Evolutionary conservation across 2,888 invertebrate genomes (phyloP), one percentile per base, ranked within the genome.

Genomic region (Anoplius nigerrimus): DNA sequence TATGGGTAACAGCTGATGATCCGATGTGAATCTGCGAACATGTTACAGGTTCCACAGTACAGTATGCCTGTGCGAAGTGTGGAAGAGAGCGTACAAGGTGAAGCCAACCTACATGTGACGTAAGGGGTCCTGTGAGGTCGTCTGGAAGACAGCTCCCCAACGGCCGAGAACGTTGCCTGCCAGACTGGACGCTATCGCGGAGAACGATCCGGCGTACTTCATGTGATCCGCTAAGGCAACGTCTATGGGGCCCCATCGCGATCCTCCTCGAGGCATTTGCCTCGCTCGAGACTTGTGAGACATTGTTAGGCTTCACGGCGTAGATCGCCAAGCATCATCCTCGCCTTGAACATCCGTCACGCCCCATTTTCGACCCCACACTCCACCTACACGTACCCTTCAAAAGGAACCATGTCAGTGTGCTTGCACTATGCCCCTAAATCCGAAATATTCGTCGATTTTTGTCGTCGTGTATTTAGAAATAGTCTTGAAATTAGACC

Each of bases 1-100:
- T n/a, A n/a, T n/a, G n/a, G n/a, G n/a, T n/a, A n/a, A n/a, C n/a
- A n/a, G n/a, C n/a, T n/a, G n/a, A n/a, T n/a, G n/a, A n/a, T n/a
- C n/a, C n/a, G n/a, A n/a, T 24, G 34, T 34, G 11, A 34, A 11
- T 13, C 6, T 34, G 11, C 34, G 11, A 11, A 11, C 34, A 6
- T 13, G 11, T 34, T 48, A 16, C 48, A 48, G 48, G 48, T 48
- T 48, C 48, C 48, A 48, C 48, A 48, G 48, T 8, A 48, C 48
- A 15, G 97, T 98, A 1, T 98, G 98, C 86, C 91, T 98, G 67
- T 97, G 97, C 88, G 98, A 98, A 89, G 97, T 98, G 83, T 98
- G 98, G 98, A 98, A 98, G 89, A 92, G 95, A 78, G 97, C 97
- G 6, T 98, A 98, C 89, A 98, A 98, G 90, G 94, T 95, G 86